Evolutionary conservation across 2,113 vertebrate genomes (phyloP).

Genomic region (Gorsachius goisagi): DNA sequence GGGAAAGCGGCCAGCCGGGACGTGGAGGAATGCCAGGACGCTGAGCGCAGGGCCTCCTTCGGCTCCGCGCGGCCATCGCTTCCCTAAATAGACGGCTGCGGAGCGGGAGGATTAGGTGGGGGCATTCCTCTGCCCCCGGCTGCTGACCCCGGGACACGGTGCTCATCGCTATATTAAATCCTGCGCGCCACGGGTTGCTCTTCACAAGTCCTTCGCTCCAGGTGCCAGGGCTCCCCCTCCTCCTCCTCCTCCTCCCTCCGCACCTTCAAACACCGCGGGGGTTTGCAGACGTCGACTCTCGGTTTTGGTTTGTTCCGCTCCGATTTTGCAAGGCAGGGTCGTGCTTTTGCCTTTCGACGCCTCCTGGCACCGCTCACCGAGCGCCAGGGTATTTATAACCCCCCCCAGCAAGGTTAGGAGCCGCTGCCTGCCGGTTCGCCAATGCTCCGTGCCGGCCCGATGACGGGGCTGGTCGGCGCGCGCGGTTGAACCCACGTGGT

Average conservation of each 20-base stretch:
- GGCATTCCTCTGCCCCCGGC: conserved; percentile 15
- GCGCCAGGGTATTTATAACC: not conserved
- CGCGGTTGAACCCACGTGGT: not conserved
- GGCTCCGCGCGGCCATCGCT: not conserved
- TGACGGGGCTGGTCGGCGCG: not conserved
- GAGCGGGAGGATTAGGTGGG: not conserved
- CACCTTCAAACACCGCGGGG: not conserved
- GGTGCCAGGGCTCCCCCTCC: not conserved
- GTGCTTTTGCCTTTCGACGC: not conserved
- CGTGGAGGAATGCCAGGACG: not conserved
- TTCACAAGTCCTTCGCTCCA: not conserved
- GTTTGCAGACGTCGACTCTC: no score
- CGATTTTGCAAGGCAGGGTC: not conserved
- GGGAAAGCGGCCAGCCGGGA: not conserved
- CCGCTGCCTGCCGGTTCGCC: not conserved
- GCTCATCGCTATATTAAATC: not conserved
- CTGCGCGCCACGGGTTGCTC: not conserved
- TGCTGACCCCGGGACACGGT: not conserved
- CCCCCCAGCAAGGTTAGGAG: not conserved
- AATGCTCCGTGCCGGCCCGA: not conserved
- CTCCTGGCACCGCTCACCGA: not conserved
- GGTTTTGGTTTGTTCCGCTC: no score
- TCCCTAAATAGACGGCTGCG: conserved; percentile 31
- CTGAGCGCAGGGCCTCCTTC: not conserved
- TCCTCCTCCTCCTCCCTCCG: not conserved